These are phyloP conservation scores for Drosophila subobscura DNA, from an alignment of 1,140 invertebrate species.

Conservation along the genomic window DNA sequence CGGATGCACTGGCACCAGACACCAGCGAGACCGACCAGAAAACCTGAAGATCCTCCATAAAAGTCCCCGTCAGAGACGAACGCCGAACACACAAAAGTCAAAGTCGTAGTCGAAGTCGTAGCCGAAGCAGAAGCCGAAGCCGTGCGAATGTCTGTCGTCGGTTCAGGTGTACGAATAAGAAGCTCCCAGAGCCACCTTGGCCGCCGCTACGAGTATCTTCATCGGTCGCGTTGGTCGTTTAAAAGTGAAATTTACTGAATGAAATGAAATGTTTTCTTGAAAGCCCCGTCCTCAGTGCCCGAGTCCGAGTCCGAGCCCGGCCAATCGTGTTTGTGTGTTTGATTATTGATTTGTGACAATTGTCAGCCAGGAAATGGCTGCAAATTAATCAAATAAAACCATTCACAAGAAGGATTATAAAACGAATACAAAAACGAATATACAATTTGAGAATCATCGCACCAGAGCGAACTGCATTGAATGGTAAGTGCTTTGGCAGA, in stretches of 20 bases:
- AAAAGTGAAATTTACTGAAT: constrained; percentile 83
- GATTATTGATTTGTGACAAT: constrained; percentile 62
- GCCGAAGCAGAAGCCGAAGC: constrained; percentile 10
- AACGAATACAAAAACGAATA: constrained; percentile 18
- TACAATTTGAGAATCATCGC: constrained; percentile 17
- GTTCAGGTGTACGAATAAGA: constrained; percentile 44
- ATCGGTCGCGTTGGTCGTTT: constrained; percentile 54
- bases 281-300: constrained; percentile 35
- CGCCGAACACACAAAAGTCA: constrained; percentile 2
- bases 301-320: constrained; percentile 5
- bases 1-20: constrained; percentile 58
- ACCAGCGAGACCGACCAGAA: constrained; percentile 7
- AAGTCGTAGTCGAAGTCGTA: constrained; percentile 4
- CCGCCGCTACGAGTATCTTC: constrained; percentile 19
- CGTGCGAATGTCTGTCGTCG: constrained; percentile 64
- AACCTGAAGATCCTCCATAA: constrained; percentile 50
- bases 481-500: constrained; percentile 45
- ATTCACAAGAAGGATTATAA: constrained; percentile 34
- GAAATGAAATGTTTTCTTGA: constrained; percentile 68
- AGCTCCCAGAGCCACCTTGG: constrained; percentile 43
- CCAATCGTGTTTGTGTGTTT: constrained; percentile 32
- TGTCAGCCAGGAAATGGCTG: constrained; percentile 51
- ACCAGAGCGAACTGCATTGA: constrained; percentile 29
- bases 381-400: constrained; percentile 35
- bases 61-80: constrained; percentile 24